Evolutionary conservation across 2,113 vertebrate genomes (phyloP), one percentile per base, ranked within the genome.

Genomic region (Eleginops maclovinus): DNA sequence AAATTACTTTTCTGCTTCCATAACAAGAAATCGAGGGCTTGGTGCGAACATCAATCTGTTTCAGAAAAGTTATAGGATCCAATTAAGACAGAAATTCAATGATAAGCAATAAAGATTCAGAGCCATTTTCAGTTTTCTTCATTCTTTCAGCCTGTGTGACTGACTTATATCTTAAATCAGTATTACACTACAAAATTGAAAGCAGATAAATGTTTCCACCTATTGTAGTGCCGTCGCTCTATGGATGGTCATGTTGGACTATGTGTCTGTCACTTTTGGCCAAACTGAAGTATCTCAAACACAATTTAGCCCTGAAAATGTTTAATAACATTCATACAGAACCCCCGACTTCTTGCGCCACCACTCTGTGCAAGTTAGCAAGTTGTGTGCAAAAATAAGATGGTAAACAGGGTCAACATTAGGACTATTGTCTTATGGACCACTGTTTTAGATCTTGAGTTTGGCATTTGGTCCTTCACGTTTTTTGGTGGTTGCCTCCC

Each of bases 1-100:
- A 65, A 77, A 77, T 74, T 60, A 75, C 64, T 72, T 58, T 61
- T 49, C 60, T 21, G 40, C 26, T 51, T 74, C 43, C 13, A n/a
- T 21, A 50, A 72, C 17, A 53, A 46, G 54, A 72, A 67, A 55
- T 43, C 3, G 53, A 84, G 24, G 46, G 59, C 54, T 60, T 12
- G 19, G 26, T 40, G 53, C 51, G 41, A 55, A 60, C 67, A 68
- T 73, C 56, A 47, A 62, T 64, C 72, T 49, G 65, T 75, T 84
- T 49, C 31, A 43, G 12, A 47, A 72, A 77, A 49, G 64, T 70
- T 46, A 77, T 69, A 22, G 44, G 36, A 55, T 74, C 40, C 19
- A 53, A 59, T 64, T 70, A 7, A 61, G 28, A 66, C 5, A 51
- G 3, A 66, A 60, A 79, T 49, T 19, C 44, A 77, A 58, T 44